Evolutionary conservation across 1,140 invertebrate species (phyloP).

Genomic region (Euura lappo): DNA sequence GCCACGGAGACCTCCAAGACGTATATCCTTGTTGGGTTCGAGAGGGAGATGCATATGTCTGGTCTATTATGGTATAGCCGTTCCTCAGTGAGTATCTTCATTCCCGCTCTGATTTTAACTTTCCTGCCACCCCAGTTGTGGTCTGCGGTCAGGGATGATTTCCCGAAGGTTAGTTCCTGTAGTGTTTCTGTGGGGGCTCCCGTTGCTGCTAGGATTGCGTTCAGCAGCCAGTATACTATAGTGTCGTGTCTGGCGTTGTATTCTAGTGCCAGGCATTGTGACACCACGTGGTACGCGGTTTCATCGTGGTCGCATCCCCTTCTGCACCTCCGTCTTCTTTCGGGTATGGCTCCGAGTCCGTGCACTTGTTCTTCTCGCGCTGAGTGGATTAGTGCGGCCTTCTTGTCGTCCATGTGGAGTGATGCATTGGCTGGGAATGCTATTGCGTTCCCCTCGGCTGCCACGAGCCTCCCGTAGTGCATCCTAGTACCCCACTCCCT

Average conservation of each 20-base stretch:
- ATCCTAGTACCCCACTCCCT: constrained; percentile 5
- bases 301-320: constrained; percentile 14
- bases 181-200: not conserved
- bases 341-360: not conserved
- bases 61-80: not conserved
- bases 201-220: not conserved
- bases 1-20: not conserved
- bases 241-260: constrained; percentile 15
- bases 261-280: not conserved
- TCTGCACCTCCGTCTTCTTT: constrained; percentile 5
- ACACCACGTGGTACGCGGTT: constrained; percentile 19
- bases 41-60: not conserved
- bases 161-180: not conserved
- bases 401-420: not conserved
- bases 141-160: not conserved
- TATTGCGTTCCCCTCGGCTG: not conserved
- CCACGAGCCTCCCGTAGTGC: constrained; percentile 17
- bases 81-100: not conserved
- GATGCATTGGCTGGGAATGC: constrained; percentile 13
- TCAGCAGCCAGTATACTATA: constrained; percentile 11
- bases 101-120: constrained; percentile 5
- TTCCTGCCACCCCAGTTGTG: not conserved
- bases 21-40: too few species aligned
- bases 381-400: constrained; percentile 10
- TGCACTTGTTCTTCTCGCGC: constrained; percentile 22